These are phyloP conservation scores for Callionymus lyra DNA, from an alignment of 2,113 vertebrate species.

Conservation along the genomic window DNA sequence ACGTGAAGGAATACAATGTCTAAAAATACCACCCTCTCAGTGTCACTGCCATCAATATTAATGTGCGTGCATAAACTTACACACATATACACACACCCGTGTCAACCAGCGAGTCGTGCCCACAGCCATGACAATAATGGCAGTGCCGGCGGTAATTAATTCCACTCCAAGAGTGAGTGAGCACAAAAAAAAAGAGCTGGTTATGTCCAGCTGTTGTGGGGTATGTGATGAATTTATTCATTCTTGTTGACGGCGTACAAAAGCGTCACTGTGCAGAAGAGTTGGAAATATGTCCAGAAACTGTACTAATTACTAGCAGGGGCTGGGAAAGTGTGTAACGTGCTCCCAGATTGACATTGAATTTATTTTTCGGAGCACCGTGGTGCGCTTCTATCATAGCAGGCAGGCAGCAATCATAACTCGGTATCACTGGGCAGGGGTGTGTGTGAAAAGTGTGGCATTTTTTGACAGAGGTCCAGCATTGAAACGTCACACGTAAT, in stretches of 20 bases:
- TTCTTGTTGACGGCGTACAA: slow-evolving; percentile 39
- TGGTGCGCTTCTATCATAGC: slow-evolving; percentile 59
- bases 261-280: slow-evolving; percentile 32
- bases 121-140: slow-evolving; percentile 38
- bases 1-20: slow-evolving; percentile 26
- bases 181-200: background rate
- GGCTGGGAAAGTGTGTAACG: slow-evolving; percentile 62
- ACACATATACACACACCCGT: slow-evolving; percentile 18
- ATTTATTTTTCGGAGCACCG: slow-evolving; percentile 61
- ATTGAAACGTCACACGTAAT: slow-evolving; percentile 59
- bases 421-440: slow-evolving; percentile 49
- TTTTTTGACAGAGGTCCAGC: slow-evolving; percentile 57
- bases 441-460: slow-evolving; percentile 30
- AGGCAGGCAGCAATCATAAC: slow-evolving; percentile 62
- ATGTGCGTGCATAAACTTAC: slow-evolving; percentile 30
- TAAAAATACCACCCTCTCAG: slow-evolving; percentile 41
- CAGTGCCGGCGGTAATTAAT: slow-evolving; percentile 47
- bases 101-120: slow-evolving; percentile 47
- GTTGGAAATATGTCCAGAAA: slow-evolving; percentile 57
- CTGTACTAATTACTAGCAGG: slow-evolving; percentile 58
- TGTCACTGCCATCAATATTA: slow-evolving; percentile 32
- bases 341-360: slow-evolving; percentile 67
- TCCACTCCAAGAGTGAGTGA: slow-evolving; percentile 29
- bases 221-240: slow-evolving; percentile 11
- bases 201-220: slow-evolving; percentile 17